These are phyloP conservation scores for Sylvia atricapilla DNA, from an alignment of 2,113 vertebrate genomes.

Conservation along the genomic window DNA sequence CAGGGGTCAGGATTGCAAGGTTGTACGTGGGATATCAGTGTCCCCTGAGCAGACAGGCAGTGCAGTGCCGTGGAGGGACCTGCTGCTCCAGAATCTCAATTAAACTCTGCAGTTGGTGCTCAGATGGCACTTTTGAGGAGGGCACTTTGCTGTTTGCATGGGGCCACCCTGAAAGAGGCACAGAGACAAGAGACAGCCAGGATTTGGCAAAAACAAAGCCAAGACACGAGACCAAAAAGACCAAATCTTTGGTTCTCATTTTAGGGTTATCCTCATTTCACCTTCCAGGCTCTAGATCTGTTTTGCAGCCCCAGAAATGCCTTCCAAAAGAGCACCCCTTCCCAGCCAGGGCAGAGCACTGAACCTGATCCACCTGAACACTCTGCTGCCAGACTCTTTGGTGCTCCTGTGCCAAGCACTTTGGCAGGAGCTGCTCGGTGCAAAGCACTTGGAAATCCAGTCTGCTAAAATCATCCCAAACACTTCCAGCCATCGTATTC, in stretches of 20 bases:
- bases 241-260: rapidly evolving
- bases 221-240: not conserved
- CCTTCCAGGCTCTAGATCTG: not conserved
- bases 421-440: not conserved
- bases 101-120: not conserved
- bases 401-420: rapidly evolving
- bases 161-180: not conserved
- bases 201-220: not conserved
- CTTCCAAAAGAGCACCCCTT: not conserved
- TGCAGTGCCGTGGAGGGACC: not conserved
- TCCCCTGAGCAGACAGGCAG: not conserved
- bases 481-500: not conserved
- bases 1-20: not conserved
- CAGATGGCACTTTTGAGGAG: not conserved
- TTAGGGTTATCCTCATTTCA: not conserved
- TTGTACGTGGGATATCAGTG: rapidly evolving
- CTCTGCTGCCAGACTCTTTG: not conserved
- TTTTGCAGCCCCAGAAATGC: not conserved
- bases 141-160: not conserved
- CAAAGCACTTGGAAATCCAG: not conserved
- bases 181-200: not conserved
- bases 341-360: not conserved
- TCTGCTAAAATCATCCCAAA: not conserved
- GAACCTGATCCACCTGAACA: not conserved
- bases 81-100: not conserved